These are phyloP conservation scores for Neosalanx taihuensis DNA, from an alignment of 2,797 vertebrate species.

Conservation along the genomic window DNA sequence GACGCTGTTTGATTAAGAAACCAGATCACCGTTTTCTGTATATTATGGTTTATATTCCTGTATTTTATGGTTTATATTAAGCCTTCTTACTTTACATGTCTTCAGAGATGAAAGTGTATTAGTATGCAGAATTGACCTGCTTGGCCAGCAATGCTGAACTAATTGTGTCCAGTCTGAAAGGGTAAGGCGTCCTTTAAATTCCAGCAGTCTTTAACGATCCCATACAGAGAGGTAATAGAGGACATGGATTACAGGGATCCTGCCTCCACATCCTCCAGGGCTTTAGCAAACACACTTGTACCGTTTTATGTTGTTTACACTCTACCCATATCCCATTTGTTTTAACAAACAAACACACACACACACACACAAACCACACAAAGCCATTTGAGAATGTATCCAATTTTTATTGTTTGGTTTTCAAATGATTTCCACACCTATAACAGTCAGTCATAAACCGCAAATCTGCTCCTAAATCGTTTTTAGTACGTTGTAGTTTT, in stretches of 20 bases:
- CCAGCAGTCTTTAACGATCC: conserved; percentile 36
- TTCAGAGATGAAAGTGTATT: conserved; percentile 14
- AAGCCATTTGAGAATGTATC: conserved; percentile 38
- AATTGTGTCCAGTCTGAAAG: conserved; percentile 3
- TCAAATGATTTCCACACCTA: conserved; percentile 57
- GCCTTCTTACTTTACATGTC: conserved; percentile 19
- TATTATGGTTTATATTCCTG: no score
- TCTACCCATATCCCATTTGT: neutral
- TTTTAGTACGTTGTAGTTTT: neutral
- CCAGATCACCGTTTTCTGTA: neutral
- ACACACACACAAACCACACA: neutral
- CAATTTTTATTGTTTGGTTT: conserved; percentile 65
- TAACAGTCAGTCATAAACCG: conserved; percentile 57
- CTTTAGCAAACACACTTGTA: neutral
- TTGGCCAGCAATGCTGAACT: conserved; percentile 6
- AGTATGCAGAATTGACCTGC: conserved; percentile 27
- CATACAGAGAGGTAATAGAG: neutral
- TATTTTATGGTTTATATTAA: conserved; percentile 5
- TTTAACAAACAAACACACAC: neutral
- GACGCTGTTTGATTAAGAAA: neutral
- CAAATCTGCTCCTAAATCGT: conserved; percentile 47
- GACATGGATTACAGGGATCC: neutral
- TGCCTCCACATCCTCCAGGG: neutral
- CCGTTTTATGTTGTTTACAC: neutral
- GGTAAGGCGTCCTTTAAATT: conserved; percentile 9